These are phyloP conservation scores for Porphyrio hochstetteri DNA, from an alignment of 2,113 vertebrate genomes.

Conservation along the genomic window DNA sequence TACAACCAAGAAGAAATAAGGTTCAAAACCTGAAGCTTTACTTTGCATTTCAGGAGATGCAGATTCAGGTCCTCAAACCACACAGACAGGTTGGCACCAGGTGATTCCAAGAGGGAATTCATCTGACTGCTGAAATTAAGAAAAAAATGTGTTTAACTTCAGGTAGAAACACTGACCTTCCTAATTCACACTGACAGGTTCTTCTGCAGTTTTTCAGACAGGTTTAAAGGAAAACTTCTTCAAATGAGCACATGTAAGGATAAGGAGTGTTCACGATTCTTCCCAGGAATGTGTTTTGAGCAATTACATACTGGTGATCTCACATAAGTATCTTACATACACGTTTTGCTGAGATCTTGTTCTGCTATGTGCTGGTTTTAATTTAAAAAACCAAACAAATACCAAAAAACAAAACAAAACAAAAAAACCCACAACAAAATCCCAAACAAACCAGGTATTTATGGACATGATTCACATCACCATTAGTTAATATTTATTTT, in stretches of 20 bases:
- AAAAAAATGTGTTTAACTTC: neutral
- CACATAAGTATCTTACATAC: neutral
- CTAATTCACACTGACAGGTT: neutral
- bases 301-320: neutral
- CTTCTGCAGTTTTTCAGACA: neutral
- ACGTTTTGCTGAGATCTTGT: neutral
- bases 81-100: neutral
- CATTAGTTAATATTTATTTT: neutral
- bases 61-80: neutral
- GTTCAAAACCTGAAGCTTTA: neutral
- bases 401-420: neutral
- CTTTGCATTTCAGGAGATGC: neutral
- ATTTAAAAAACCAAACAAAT: neutral
- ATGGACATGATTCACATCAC: neutral
- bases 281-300: neutral
- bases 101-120: neutral
- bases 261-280: neutral
- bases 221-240: neutral
- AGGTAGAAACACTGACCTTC: neutral
- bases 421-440: neutral
- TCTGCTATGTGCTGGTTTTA: neutral
- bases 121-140: neutral
- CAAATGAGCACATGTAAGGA: neutral
- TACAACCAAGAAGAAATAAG: neutral
- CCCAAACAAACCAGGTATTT: rapidly evolving